Evolutionary conservation across 2,113 vertebrate genomes (phyloP).

Genomic region (Melanerpes aurifrons): DNA sequence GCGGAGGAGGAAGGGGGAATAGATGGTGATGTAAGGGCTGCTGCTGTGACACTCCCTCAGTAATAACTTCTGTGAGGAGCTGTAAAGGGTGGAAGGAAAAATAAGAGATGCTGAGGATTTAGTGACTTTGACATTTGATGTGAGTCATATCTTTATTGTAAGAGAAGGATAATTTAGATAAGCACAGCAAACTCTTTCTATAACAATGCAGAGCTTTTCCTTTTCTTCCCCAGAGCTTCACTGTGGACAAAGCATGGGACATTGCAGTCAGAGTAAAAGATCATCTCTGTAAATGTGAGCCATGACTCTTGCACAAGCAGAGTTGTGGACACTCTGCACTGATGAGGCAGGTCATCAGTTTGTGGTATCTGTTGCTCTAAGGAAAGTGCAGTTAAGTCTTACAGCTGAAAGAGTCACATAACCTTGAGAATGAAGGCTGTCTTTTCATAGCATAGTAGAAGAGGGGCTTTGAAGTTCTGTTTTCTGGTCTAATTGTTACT

Average conservation of each 20-base stretch:
- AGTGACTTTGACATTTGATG: background rate
- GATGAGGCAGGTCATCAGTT: background rate
- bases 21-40: slow-evolving; percentile 22
- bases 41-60: background rate
- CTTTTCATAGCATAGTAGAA: background rate
- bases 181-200: background rate
- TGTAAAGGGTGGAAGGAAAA: background rate
- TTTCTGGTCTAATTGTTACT: slow-evolving; percentile 9
- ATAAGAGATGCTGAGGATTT: background rate
- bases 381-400: background rate
- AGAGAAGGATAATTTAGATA: background rate
- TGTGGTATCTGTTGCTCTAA: background rate
- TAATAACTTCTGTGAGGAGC: background rate
- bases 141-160: background rate
- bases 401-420: background rate
- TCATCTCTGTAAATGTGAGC: background rate
- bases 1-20: slow-evolving; percentile 21
- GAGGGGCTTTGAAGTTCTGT: background rate
- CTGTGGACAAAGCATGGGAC: background rate
- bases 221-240: background rate
- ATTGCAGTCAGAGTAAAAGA: background rate
- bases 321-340: background rate
- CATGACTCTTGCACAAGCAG: background rate
- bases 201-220: background rate
- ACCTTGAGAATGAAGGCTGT: background rate